Evolutionary conservation across 1,140 invertebrate species (phyloP).

Genomic region (Habropoda laboriosa): DNA sequence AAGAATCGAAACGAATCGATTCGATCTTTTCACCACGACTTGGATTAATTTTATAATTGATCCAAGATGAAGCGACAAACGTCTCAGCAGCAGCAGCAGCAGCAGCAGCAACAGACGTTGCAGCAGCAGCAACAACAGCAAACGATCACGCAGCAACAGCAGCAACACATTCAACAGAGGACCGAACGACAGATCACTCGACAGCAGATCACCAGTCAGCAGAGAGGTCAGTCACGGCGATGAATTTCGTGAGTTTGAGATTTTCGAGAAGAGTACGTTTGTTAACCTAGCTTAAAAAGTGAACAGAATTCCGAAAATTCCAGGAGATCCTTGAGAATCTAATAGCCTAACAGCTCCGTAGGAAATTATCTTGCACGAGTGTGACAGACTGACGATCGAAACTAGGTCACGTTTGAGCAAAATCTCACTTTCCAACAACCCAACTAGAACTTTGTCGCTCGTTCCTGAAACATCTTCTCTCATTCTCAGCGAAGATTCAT

Average conservation of each 20-base stretch:
- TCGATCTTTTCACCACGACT: slow-evolving; percentile 32
- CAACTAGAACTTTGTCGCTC: no score
- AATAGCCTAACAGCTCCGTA: no score
- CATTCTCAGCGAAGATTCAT: no score
- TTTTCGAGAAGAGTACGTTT: not conserved
- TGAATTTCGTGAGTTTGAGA: slow-evolving; percentile 7
- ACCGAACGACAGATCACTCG: slow-evolving; percentile 89
- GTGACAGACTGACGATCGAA: no score
- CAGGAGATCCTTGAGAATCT: no score
- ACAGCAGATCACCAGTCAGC: slow-evolving; percentile 88
- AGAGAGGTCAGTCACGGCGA: slow-evolving; percentile 86
- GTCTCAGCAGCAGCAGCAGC: slow-evolving; percentile 75
- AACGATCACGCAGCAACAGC: slow-evolving; percentile 78
- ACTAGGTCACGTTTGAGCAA: no score
- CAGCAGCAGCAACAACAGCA: slow-evolving; percentile 76
- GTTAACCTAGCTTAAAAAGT: not conserved
- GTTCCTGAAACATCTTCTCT: no score
- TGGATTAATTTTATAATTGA: slow-evolving; percentile 33
- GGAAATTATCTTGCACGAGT: no score
- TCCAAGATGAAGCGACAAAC: slow-evolving; percentile 84
- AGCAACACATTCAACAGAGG: slow-evolving; percentile 85
- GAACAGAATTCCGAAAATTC: no score
- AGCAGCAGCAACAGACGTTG: slow-evolving; percentile 74
- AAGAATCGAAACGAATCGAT: slow-evolving; percentile 4
- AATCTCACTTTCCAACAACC: no score